These are phyloP conservation scores for Drosophila rubida DNA, from an alignment of 2,888 invertebrate genomes.

Conservation along the genomic window DNA sequence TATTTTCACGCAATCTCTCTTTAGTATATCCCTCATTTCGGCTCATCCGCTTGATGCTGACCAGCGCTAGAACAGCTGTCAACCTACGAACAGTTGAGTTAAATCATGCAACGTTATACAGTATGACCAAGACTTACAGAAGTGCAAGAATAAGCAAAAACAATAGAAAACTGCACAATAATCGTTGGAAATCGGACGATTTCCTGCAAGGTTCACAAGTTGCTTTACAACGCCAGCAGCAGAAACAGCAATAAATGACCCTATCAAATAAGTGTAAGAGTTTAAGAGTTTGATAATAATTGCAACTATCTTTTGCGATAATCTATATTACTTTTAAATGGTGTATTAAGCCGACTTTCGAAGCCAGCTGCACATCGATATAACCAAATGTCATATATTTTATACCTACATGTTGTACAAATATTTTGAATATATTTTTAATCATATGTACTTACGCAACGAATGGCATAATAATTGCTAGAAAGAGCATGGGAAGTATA, in stretches of 20 bases:
- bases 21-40: not conserved
- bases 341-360: too few species aligned
- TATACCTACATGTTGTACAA: too few species aligned
- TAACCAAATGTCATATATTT: too few species aligned
- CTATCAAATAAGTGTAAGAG: too few species aligned
- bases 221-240: conserved; percentile 91
- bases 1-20: not conserved
- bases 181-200: conserved; percentile 77
- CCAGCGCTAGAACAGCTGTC: not conserved
- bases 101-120: too few species aligned
- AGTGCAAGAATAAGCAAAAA: conserved; percentile 85
- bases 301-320: too few species aligned
- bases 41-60: conserved; percentile 16
- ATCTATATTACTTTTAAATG: too few species aligned
- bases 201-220: conserved; percentile 92
- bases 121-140: too few species aligned
- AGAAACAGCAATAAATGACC: conserved; percentile 87
- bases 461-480: conserved; percentile 91
- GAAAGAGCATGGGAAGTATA: conserved; percentile 87
- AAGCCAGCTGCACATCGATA: too few species aligned
- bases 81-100: not conserved
- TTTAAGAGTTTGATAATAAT: conserved; percentile 88
- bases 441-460: conserved; percentile 89
- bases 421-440: too few species aligned
- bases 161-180: conserved; percentile 91